phyloP scores from a whole-genome alignment of 2,113 vertebrate genomes.

The Actenoides hombroni region DNA sequence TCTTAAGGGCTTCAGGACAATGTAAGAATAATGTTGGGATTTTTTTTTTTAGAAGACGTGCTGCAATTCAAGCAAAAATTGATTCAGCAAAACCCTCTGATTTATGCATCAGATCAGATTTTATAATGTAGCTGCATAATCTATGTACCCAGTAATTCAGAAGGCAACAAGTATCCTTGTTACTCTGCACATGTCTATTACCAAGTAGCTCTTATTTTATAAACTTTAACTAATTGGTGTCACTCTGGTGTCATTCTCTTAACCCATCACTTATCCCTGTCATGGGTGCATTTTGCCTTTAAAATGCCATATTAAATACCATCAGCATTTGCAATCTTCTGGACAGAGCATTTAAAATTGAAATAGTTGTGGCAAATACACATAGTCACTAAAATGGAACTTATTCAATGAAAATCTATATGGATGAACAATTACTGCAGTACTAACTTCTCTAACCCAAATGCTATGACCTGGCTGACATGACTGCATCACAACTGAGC shows the following conservation, averaged over 20 bases:
- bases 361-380: neutral
- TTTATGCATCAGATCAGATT: neutral
- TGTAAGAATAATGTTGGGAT: neutral
- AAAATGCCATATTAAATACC: neutral
- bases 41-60: neutral
- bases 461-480: neutral
- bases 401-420: conserved; percentile 24
- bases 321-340: neutral
- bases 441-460: conserved; percentile 6
- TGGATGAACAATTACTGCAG: conserved; percentile 5
- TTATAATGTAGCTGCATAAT: neutral
- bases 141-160: neutral
- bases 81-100: neutral
- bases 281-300: neutral
- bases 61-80: neutral
- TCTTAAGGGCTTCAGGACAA: neutral
- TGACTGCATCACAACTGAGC: neutral
- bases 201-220: neutral
- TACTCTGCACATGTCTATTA: neutral
- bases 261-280: neutral
- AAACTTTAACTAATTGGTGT: neutral
- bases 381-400: neutral
- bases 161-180: neutral
- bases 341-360: neutral
- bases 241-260: neutral